A percentile compares a stretch with the other conserved stretches of the same genome.
phyloP scores from a whole-genome alignment of 1,140 invertebrate species.

The Plectrocnemia conspersa region DNA sequence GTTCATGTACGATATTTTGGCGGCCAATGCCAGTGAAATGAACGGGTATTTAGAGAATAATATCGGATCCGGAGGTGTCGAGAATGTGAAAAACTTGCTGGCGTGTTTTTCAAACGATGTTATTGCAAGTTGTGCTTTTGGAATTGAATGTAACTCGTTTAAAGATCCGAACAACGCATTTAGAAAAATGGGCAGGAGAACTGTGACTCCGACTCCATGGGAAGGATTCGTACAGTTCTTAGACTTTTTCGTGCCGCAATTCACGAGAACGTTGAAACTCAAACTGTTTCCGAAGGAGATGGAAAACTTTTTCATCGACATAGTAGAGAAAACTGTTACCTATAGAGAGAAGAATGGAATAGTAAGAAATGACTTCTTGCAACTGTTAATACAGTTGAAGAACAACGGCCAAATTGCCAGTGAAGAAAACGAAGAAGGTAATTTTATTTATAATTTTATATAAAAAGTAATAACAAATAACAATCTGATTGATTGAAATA shows the following conservation, averaged over 20 bases:
- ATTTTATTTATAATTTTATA: neutral
- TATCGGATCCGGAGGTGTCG: slow-evolving; percentile 42
- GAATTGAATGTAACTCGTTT: slow-evolving; percentile 56
- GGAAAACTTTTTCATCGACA: slow-evolving; percentile 48
- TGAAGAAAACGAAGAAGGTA: slow-evolving; percentile 19
- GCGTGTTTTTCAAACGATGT: slow-evolving; percentile 60
- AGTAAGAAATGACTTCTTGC: slow-evolving; percentile 55
- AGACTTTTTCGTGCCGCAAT: slow-evolving; percentile 13
- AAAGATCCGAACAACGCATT: slow-evolving; percentile 54
- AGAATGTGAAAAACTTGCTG: slow-evolving; percentile 52
- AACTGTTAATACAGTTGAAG: slow-evolving; percentile 55
- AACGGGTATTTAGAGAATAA: slow-evolving; percentile 37
- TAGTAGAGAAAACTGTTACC: slow-evolving; percentile 52
- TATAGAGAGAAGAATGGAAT: slow-evolving; percentile 46
- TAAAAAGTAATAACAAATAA: neutral
- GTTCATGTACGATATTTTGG: slow-evolving; percentile 36
- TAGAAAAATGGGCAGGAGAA: slow-evolving; percentile 42
- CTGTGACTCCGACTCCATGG: slow-evolving; percentile 34
- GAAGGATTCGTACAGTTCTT: slow-evolving; percentile 8
- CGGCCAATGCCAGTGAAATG: slow-evolving; percentile 46
- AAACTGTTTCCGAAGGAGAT: slow-evolving; percentile 4
- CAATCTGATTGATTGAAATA: neutral
- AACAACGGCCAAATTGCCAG: slow-evolving; percentile 41
- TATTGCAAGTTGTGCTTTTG: slow-evolving; percentile 59
- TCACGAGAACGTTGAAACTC: neutral